phyloP scores from a whole-genome alignment of 2,888 invertebrate species.

The Disparrhopalites patrizii region DNA sequence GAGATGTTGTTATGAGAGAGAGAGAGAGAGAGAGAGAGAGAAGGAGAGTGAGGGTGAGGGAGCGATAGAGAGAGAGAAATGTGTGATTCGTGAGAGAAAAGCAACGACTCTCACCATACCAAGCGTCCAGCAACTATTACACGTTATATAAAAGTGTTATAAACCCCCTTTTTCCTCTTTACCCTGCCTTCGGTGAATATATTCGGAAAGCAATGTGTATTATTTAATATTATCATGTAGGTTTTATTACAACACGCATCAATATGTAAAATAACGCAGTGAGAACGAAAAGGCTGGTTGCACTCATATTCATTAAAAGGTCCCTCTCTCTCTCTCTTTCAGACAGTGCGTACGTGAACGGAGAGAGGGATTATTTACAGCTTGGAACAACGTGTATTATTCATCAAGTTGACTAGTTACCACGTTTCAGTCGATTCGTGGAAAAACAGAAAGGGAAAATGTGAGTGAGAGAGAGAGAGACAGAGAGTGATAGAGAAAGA shows the following conservation, averaged over 20 bases:
- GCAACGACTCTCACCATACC: too few species aligned
- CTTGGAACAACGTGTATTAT: slow-evolving; percentile 24
- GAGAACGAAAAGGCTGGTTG: neutral
- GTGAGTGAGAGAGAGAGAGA: neutral
- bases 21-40: slow-evolving; percentile 12
- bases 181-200: too few species aligned
- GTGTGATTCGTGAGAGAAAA: too few species aligned
- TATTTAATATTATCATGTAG: slow-evolving; percentile 20
- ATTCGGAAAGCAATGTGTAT: too few species aligned
- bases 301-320: slow-evolving; percentile 31
- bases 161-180: too few species aligned
- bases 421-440: slow-evolving; percentile 17
- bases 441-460: neutral
- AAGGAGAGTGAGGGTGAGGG: too few species aligned
- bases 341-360: too few species aligned
- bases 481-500: neutral
- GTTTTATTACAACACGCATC: slow-evolving; percentile 1
- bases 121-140: too few species aligned
- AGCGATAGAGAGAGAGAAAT: too few species aligned
- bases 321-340: neutral
- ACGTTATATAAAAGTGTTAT: too few species aligned
- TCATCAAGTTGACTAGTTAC: slow-evolving; percentile 24
- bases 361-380: slow-evolving; percentile 26
- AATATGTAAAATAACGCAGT: neutral
- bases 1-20: neutral